Base-by-base conservation (phyloP, 2,113 vertebrate genomes). In the Heterocephalus glaber region DNA sequence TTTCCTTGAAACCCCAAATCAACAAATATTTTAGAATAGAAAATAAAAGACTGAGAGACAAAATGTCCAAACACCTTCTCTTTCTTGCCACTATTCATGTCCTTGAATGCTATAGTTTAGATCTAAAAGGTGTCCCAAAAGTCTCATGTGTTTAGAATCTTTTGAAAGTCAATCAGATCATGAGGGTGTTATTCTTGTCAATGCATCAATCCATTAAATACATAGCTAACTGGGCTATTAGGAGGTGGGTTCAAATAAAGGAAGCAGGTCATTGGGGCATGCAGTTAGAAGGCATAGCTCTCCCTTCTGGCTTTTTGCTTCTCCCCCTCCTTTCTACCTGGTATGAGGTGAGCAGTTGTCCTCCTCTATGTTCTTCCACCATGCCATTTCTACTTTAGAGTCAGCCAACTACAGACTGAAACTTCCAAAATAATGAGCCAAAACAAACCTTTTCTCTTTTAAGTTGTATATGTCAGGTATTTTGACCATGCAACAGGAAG, bases 11-110 rank as follows among this genome's bases (percentile, higher is more conserved):
- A 66, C 8, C 22, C 33, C 33, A 88, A 82, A 82, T 58, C 20
- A 35, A 79, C 88, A 61, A 94, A 52, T 72, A 95, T 47, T 88
- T 93, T 89, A 44, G 13, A 92, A 79, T 3, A 54, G 61, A 92
- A 96, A 76, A 47, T 77, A 76, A 10, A 89, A 58, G 2, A 2
- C 33, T 70, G 20, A 60, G 61, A 80, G 16, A 33, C 16, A 90
- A 94, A 22, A 94, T 9, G 44, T 79, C n/a, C 22, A 86, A 83
- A 83, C 24, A 65, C 11, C 24, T 58, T 14, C 7, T 61, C 68
- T 70, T 20, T 63, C 41, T 84, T 54, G 5, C 24, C 19, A 54
- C 17, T n/a, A 41, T 80, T 5, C 28, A 4, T 68, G 28, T 72
- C 30, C 2, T 56, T 44, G 30, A 3, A 24, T 30, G 17, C 41